phyloP scores from a whole-genome alignment of 2,113 vertebrate species.

The Pristiophorus japonicus region DNA sequence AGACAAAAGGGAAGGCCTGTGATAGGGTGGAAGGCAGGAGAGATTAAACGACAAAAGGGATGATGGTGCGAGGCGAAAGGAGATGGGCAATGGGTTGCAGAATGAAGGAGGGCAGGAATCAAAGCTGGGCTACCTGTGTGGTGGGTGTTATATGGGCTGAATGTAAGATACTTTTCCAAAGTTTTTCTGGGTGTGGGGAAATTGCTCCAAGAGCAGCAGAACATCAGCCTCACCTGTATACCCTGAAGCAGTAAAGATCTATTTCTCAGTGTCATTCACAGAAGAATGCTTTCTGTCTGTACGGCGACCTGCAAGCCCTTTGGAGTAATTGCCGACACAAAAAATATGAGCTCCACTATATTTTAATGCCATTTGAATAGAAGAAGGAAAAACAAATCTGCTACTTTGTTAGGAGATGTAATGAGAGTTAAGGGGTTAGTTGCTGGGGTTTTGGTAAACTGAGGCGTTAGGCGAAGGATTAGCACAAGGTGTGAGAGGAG shows the following conservation, averaged over 20 bases:
- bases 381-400: background rate
- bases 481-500: background rate
- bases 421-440: background rate
- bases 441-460: background rate
- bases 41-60: no score
- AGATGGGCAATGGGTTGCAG: no score
- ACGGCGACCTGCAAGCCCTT: background rate
- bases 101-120: no score
- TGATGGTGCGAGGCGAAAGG: no score
- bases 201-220: background rate
- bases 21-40: no score
- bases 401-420: background rate
- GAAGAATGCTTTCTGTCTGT: constrained; percentile 23
- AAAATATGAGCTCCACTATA: background rate
- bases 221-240: background rate
- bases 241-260: background rate
- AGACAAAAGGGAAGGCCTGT: no score
- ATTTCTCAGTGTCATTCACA: background rate
- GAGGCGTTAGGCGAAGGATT: background rate
- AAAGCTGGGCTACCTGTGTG: no score
- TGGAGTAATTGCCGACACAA: background rate
- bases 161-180: background rate
- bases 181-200: background rate
- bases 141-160: background rate
- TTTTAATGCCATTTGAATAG: background rate